Evolutionary conservation across 2,888 invertebrate species (phyloP), one percentile per base, ranked within the genome.

Genomic region (Aricia artaxerxes): DNA sequence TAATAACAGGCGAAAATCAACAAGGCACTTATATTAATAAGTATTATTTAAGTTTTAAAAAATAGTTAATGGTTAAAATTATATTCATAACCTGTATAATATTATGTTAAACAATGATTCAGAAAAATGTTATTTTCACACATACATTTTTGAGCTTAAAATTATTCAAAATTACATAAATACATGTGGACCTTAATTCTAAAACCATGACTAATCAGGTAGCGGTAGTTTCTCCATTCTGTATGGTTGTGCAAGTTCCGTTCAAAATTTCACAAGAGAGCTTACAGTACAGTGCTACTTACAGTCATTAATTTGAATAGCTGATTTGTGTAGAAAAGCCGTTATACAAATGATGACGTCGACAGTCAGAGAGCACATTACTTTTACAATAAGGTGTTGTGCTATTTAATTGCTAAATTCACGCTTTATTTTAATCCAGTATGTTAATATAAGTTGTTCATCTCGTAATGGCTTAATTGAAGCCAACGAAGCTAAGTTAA

Each of bases 161-260:
- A 24, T 4, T 2, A 61, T 61, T 31, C 40, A 24, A 6, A 24
- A 6, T 24, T 61, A 61, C 24, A 24, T 31, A 61, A 24, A 61
- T 16, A 16, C n/a, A 38, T 64, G 9, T 49, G 49, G 2, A 49
- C 11, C 49, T 72, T 64, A 64, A 31, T 11, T 35, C 64, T 64
- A 64, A 31, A 64, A 64, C 64, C 64, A 11, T 64, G 64, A 64
- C 64, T 64, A 64, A 64, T 64, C 31, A 64, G 64, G 64, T 64
- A 64, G 64, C 31, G 64, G 64, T 64, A 31, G 64, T 64, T 64
- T 61, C 24, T 61, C 31, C 9, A 31, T 24, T 49, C 49, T 49
- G 49, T 49, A 49, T 44, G 24, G n/a, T 61, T 35, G 64, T 64
- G 64, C 64, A 64, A 64, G 31, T 35, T 11, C 4, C 9, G 31